Percentiles rank a stretch among this genome's conserved stretches.
phyloP scores from a whole-genome alignment of 2,113 vertebrate species.

The Meleagris gallopavo region DNA sequence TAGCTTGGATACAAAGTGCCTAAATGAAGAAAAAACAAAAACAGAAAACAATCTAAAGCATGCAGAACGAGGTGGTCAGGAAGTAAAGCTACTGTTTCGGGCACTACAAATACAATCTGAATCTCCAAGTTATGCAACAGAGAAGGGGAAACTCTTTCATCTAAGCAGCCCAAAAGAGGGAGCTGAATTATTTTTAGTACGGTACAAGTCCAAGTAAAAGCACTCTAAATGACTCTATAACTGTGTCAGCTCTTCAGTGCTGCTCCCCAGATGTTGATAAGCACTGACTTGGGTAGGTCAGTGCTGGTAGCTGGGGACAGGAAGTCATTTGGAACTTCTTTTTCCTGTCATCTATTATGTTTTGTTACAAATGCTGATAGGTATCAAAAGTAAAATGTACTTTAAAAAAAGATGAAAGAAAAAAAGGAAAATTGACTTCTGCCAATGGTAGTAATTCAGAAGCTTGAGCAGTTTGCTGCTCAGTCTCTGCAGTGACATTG shows the following conservation, averaged over 20 bases:
- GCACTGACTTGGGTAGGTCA: neutral
- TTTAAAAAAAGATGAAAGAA: neutral
- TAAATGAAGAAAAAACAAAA: neutral
- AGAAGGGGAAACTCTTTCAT: neutral
- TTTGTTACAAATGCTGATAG: neutral
- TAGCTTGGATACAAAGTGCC: neutral
- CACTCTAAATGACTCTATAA: neutral
- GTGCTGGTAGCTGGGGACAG: neutral
- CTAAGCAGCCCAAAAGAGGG: neutral
- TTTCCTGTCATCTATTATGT: neutral
- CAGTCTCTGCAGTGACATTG: neutral
- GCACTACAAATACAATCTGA: neutral
- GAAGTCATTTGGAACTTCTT: neutral
- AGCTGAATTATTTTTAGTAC: neutral
- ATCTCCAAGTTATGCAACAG: neutral
- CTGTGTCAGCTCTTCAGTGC: fast-evolving
- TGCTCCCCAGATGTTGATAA: neutral
- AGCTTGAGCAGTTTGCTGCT: neutral
- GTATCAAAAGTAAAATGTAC: neutral
- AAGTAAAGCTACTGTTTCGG: neutral
- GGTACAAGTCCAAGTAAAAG: neutral
- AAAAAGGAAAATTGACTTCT: neutral
- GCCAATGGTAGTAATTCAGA: neutral
- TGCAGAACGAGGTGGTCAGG: neutral
- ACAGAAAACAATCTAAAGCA: neutral